Evolutionary conservation across 1,140 invertebrate genomes (phyloP).

Genomic region (Piezodorus guildinii): DNA sequence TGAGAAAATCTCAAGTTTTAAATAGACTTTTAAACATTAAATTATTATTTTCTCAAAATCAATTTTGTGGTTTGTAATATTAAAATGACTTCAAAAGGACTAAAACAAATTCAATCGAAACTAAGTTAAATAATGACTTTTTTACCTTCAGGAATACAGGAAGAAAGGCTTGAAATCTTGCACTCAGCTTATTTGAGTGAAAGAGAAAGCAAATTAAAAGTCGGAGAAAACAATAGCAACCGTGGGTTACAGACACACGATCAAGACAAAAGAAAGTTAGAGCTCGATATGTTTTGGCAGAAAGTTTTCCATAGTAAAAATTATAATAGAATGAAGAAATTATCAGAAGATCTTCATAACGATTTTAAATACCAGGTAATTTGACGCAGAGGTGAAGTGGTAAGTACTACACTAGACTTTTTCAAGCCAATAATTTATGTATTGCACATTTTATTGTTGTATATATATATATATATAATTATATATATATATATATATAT

Average conservation of each 20-base stretch:
- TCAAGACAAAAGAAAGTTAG: background rate
- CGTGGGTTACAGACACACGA: background rate
- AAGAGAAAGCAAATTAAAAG: background rate
- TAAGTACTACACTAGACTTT: too few species aligned
- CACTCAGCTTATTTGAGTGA: background rate
- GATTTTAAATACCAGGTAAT: slow-evolving; percentile 2
- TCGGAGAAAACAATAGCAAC: background rate
- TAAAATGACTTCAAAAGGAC: background rate
- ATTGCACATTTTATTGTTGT: too few species aligned
- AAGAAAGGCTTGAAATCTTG: background rate
- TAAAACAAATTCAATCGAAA: background rate
- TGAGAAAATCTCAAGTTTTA: background rate
- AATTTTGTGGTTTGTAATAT: background rate
- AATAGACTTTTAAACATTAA: too few species aligned
- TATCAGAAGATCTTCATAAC: background rate
- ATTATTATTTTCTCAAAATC: too few species aligned
- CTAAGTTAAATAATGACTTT: background rate
- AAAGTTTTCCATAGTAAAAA: background rate
- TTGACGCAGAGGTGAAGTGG: too few species aligned
- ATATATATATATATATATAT: too few species aligned
- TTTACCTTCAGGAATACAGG: background rate
- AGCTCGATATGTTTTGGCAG: background rate
- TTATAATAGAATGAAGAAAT: background rate
- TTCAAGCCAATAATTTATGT: too few species aligned
- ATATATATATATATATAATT: too few species aligned